These are phyloP conservation scores for Gerris lacustris DNA, from an alignment of 2,888 invertebrate genomes.

Conservation along the genomic window DNA sequence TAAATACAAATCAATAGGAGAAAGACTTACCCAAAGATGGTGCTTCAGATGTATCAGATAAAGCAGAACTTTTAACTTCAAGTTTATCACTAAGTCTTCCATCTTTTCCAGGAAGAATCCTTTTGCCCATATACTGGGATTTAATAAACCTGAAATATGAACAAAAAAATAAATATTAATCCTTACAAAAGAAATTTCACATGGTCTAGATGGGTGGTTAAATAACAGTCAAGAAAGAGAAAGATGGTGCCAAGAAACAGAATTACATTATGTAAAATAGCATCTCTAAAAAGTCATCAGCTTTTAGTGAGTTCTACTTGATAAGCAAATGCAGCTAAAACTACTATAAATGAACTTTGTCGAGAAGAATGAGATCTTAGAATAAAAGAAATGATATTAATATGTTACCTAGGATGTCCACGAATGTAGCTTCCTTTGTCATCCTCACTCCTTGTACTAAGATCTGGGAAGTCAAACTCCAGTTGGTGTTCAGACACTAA, in stretches of 20 bases:
- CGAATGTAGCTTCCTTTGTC: slow-evolving; percentile 42
- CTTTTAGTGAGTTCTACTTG: too few relatives aligned
- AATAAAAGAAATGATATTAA: background rate
- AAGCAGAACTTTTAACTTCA: slow-evolving; percentile 41
- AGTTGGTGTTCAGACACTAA: slow-evolving; percentile 39
- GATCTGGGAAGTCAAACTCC: slow-evolving; percentile 58
- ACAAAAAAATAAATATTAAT: background rate
- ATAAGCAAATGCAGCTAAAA: too few relatives aligned
- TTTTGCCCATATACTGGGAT: slow-evolving; percentile 67
- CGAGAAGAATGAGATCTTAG: too few relatives aligned
- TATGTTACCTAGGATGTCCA: slow-evolving; percentile 36
- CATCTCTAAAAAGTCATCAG: too few relatives aligned
- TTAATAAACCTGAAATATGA: slow-evolving; percentile 51
- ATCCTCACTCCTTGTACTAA: slow-evolving; percentile 41
- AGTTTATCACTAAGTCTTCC: slow-evolving; percentile 50
- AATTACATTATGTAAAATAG: too few relatives aligned
- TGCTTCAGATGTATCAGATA: slow-evolving; percentile 89
- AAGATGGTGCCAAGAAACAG: too few relatives aligned
- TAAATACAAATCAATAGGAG: background rate
- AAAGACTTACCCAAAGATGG: slow-evolving; percentile 54
- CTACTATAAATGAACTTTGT: too few relatives aligned
- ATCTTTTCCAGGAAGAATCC: slow-evolving; percentile 42
- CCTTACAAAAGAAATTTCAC: slow-evolving; percentile 4
- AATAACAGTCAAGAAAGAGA: too few relatives aligned
- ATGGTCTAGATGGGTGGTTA: background rate